phyloP scores from a whole-genome alignment of 2,797 vertebrate genomes.

The Acropternis orthonyx region DNA sequence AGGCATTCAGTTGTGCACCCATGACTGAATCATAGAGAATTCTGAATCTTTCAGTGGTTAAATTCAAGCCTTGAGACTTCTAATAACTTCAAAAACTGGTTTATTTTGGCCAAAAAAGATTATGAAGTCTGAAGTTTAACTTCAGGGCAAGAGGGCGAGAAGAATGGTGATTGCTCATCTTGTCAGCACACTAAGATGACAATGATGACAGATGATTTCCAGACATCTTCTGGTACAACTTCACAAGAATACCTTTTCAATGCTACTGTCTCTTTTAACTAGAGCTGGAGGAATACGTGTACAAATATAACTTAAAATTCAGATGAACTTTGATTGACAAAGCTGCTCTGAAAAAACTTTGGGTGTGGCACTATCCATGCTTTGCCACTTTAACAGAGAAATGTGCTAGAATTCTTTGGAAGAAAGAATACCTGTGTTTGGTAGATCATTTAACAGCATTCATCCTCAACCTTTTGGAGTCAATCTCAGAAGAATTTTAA shows the following conservation, averaged over 20 bases:
- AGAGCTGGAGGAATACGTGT: neutral
- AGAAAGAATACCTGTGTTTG: neutral
- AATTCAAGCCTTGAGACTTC: neutral
- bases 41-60: neutral
- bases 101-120: neutral
- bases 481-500: neutral
- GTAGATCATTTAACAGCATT: neutral
- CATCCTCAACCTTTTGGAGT: neutral
- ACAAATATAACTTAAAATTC: neutral
- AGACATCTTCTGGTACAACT: neutral
- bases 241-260: neutral
- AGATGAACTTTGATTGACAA: neutral
- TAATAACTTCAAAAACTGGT: neutral
- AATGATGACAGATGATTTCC: neutral
- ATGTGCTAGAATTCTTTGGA: neutral
- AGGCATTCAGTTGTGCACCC: neutral
- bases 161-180: neutral
- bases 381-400: neutral
- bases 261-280: neutral
- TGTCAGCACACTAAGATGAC: neutral
- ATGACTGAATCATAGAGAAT: neutral
- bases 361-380: fast-evolving
- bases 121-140: neutral
- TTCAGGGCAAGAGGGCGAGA: neutral
- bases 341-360: neutral